Evolutionary conservation across 2,888 invertebrate genomes (phyloP).

Genomic region (Erpobdella octoculata): DNA sequence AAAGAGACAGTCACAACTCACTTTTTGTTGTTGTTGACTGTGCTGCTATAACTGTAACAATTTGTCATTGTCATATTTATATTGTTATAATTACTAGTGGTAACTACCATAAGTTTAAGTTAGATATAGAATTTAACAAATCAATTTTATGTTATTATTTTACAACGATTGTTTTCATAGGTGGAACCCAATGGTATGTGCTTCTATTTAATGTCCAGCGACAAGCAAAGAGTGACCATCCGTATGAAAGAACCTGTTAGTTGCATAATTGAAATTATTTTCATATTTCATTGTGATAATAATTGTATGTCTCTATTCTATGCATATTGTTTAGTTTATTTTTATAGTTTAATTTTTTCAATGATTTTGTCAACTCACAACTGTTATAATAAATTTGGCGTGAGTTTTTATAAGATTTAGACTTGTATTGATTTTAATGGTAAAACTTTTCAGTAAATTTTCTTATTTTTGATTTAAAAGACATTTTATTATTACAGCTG

Average conservation of each 20-base stretch:
- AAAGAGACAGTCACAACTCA: too few relatives aligned
- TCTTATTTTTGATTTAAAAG: neutral
- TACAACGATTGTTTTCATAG: neutral
- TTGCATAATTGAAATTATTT: neutral
- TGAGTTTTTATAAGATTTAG: neutral
- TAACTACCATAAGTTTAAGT: too few relatives aligned
- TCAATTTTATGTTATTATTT: neutral
- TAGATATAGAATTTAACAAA: neutral
- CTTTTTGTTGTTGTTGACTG: too few relatives aligned
- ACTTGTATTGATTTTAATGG: neutral
- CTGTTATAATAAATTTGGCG: neutral
- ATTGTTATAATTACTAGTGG: too few relatives aligned
- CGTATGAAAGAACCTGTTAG: slow-evolving; percentile 26
- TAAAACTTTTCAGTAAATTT: neutral
- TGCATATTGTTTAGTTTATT: too few relatives aligned
- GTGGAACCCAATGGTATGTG: slow-evolving; percentile 20
- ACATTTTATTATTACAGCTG: slow-evolving; percentile 7
- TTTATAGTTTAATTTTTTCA: neutral
- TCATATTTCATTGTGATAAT: neutral
- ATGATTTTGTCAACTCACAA: neutral
- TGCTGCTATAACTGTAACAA: neutral
- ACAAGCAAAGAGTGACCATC: slow-evolving; percentile 19
- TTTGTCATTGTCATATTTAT: too few relatives aligned
- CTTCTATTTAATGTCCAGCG: slow-evolving; percentile 25
- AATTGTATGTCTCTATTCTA: too few relatives aligned